Evolutionary conservation across 2,888 invertebrate species (phyloP).

Genomic region (Seira musarum): DNA sequence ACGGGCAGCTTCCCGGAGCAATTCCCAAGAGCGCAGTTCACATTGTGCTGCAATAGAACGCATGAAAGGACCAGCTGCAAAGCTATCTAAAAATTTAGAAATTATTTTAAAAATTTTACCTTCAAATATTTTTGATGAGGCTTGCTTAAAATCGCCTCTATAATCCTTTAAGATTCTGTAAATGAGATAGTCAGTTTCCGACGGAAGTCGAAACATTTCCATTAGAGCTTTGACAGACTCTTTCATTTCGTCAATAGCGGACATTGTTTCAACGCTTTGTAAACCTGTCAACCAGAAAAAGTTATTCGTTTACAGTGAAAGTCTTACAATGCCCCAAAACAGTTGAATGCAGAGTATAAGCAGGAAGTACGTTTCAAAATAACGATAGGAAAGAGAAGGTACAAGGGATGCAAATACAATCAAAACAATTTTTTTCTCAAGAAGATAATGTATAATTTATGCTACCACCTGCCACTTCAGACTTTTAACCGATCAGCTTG

Average conservation of each 20-base stretch:
- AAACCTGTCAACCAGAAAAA: slow-evolving; percentile 36
- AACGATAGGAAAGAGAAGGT: too few species aligned
- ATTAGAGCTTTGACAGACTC: slow-evolving; percentile 83
- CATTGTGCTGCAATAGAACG: slow-evolving; percentile 55
- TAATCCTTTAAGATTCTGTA: slow-evolving; percentile 86
- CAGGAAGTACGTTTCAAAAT: too few species aligned
- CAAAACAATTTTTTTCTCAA: too few species aligned
- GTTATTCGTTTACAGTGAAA: too few species aligned
- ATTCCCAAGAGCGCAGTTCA: slow-evolving; percentile 60
- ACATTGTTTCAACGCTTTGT: slow-evolving; percentile 53
- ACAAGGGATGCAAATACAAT: too few species aligned
- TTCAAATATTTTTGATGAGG: slow-evolving; percentile 83
- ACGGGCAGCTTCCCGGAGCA: slow-evolving; percentile 61
- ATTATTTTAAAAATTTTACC: slow-evolving; percentile 74
- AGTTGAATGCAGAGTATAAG: too few species aligned
- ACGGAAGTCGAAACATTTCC: slow-evolving; percentile 84
- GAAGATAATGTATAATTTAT: too few species aligned
- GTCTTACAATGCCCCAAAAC: slow-evolving; percentile 11
- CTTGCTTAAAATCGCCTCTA: slow-evolving; percentile 81
- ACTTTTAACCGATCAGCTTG: too few species aligned
- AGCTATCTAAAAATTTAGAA: background rate
- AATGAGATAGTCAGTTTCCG: slow-evolving; percentile 86
- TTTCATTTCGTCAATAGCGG: slow-evolving; percentile 75
- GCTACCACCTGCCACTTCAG: too few species aligned
- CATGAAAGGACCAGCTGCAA: background rate